Conservation (phyloP, 2,797 vertebrate species). For the Amniataba percoides region DNA sequence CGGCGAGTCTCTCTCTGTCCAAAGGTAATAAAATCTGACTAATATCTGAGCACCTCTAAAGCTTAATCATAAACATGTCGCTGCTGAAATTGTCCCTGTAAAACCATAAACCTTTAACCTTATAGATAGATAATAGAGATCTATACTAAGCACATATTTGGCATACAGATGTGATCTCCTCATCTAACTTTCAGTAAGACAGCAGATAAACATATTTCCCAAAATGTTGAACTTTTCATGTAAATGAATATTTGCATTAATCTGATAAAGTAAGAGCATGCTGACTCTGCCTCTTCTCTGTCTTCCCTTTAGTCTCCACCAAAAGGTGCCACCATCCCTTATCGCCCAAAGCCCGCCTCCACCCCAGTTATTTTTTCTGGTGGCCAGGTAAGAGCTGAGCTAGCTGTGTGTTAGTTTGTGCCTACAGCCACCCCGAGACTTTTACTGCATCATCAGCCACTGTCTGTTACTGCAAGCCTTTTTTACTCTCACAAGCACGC, state of each 20-base stretch:
- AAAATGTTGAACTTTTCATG: slow-evolving; percentile 8
- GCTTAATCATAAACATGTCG: background rate
- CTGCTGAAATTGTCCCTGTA: background rate
- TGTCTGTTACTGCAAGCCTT: slow-evolving; percentile 11
- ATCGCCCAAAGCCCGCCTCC: slow-evolving; percentile 99
- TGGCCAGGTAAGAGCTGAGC: slow-evolving; percentile 96
- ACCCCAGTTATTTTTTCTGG: slow-evolving; percentile 99
- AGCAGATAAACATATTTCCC: background rate
- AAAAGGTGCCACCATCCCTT: slow-evolving; percentile 99
- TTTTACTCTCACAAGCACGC: slow-evolving; percentile 1
- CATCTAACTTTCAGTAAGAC: background rate
- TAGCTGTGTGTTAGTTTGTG: slow-evolving; percentile 30
- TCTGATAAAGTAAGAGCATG: background rate
- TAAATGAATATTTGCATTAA: background rate
- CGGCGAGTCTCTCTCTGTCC: too few species aligned
- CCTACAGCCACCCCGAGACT: slow-evolving; percentile 28
- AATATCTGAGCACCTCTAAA: background rate
- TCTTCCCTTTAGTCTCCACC: slow-evolving; percentile 95
- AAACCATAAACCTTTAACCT: background rate
- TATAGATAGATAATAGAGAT: too few species aligned
- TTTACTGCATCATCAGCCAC: slow-evolving; percentile 51
- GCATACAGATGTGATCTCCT: background rate
- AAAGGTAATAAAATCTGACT: background rate
- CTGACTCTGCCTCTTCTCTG: slow-evolving; percentile 83
- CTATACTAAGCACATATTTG: too few species aligned